A percentile compares a stretch with the other conserved stretches of the same genome.
Conservation (phyloP, 2,888 invertebrate species). For the Conus canariensis region DNA sequence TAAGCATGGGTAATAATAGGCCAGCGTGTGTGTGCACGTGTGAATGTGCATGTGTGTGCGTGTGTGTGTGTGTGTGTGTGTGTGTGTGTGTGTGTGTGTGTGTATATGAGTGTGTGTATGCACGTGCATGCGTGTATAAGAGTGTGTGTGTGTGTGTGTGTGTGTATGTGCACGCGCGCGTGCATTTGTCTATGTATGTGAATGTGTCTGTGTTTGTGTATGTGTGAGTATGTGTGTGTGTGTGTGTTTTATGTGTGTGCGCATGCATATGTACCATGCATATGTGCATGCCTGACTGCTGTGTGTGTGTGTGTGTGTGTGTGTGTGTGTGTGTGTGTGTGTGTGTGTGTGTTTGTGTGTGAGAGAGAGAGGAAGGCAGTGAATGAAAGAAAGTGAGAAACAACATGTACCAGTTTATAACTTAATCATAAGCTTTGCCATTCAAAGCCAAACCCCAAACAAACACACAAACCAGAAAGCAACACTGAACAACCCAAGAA, state of each 20-base stretch:
- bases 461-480: background rate
- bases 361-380: background rate
- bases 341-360: background rate
- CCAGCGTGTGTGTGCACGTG: too few relatives aligned
- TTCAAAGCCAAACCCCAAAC: background rate
- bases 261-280: background rate
- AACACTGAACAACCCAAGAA: background rate
- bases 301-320: background rate
- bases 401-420: background rate
- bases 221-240: background rate
- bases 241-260: conserved; percentile 1
- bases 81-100: background rate
- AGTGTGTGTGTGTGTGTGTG: background rate
- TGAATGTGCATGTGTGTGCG: too few relatives aligned
- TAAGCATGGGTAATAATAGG: too few relatives aligned
- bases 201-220: background rate
- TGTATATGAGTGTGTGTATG: background rate
- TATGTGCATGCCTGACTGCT: background rate
- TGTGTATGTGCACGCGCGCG: too few relatives aligned
- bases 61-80: background rate
- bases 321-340: background rate
- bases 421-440: background rate
- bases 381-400: background rate
- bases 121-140: background rate
- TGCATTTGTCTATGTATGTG: background rate